Percentiles rank a stretch among this genome's conserved stretches.
phyloP scores from a whole-genome alignment of 2,888 invertebrate species.

The Thyatira batis region DNA sequence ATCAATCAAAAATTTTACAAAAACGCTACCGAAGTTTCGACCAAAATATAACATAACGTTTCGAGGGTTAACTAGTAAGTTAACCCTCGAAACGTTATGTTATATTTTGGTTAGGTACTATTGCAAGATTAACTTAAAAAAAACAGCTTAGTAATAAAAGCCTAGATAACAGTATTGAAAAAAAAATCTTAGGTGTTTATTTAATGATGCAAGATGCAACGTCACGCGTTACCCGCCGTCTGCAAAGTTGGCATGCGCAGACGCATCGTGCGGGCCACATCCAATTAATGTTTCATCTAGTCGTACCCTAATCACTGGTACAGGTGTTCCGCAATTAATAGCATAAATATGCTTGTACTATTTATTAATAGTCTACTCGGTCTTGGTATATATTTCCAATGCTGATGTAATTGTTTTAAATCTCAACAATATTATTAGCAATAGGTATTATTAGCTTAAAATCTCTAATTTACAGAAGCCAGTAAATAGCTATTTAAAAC shows the following conservation, averaged over 20 bases:
- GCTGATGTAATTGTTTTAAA: not conserved
- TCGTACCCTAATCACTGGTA: constrained; percentile 42
- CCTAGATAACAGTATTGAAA: no score
- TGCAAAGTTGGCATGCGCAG: constrained; percentile 29
- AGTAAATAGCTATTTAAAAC: no score
- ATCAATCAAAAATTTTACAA: no score
- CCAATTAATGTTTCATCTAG: constrained; percentile 51
- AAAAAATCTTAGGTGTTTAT: not conserved
- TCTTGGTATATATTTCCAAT: constrained; percentile 5
- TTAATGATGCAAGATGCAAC: constrained; percentile 6
- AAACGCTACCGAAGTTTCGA: no score
- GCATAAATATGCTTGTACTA: constrained; percentile 29
- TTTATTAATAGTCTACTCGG: constrained; percentile 25
- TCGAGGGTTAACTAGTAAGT: no score
- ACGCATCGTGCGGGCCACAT: constrained; percentile 34
- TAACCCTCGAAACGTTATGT: no score
- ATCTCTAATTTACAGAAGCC: no score
- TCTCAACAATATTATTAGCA: not conserved
- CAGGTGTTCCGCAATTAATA: constrained; percentile 62
- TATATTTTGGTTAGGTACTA: no score
- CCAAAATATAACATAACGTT: no score
- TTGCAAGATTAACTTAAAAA: no score
- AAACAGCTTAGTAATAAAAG: no score
- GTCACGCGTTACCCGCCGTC: constrained; percentile 13
- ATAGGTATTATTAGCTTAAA: no score